Conservation (phyloP, 2,797 vertebrate species). For the Acipenser transmontanus region DNA sequence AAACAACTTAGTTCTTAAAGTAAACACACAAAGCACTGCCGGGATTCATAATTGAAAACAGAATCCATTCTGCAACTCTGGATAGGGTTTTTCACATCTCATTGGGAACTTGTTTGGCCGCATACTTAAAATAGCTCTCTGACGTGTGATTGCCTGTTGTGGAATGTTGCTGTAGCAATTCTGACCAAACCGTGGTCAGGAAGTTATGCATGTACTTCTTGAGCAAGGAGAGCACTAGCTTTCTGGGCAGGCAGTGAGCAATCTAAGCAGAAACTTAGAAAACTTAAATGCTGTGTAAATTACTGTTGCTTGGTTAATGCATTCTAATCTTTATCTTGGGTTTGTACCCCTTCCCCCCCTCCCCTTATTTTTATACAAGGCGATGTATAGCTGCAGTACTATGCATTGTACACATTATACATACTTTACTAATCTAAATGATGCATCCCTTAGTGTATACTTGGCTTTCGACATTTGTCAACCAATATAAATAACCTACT, state of each 20-base stretch:
- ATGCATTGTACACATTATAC: no score
- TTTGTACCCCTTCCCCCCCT: not conserved
- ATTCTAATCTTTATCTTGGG: constrained; percentile 4
- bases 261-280: not conserved
- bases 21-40: constrained; percentile 27
- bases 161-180: constrained; percentile 72
- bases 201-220: constrained; percentile 59
- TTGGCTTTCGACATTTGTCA: no score
- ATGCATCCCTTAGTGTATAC: no score
- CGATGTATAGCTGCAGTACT: no score
- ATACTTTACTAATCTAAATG: no score
- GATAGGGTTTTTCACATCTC: constrained; percentile 48
- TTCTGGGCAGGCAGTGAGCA: constrained; percentile 41
- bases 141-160: constrained; percentile 73
- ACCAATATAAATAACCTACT: no score
- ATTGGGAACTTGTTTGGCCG: constrained; percentile 69
- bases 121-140: constrained; percentile 80
- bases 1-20: constrained; percentile 8
- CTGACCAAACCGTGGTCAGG: constrained; percentile 57
- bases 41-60: constrained; percentile 41
- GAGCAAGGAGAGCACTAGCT: constrained; percentile 38
- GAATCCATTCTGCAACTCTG: constrained; percentile 43
- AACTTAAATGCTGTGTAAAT: not conserved
- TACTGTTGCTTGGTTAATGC: no score
- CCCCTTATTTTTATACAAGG: not conserved